Evolutionary conservation across 1,140 invertebrate species (phyloP).

Genomic region (Oreohelix idahoensis): DNA sequence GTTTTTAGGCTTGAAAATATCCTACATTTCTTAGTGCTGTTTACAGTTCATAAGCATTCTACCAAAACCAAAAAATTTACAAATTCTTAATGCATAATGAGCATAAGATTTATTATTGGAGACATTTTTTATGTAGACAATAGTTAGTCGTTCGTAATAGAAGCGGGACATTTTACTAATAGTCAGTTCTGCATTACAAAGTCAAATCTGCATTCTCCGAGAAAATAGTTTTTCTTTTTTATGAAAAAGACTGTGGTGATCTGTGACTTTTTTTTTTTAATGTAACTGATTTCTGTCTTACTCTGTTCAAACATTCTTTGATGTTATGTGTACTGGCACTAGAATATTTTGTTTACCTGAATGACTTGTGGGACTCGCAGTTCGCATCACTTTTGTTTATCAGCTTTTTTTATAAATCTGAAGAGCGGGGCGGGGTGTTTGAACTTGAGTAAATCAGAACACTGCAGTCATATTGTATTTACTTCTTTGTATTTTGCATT

Average conservation of each 20-base stretch:
- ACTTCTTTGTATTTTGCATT: background rate
- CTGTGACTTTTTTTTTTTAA: too few species aligned
- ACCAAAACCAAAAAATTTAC: background rate
- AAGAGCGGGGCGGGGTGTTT: background rate
- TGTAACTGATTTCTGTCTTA: background rate
- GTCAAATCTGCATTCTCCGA: too few species aligned
- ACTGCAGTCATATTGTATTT: background rate
- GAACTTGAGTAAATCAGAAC: background rate
- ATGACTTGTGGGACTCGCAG: background rate
- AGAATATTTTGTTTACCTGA: background rate
- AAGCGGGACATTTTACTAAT: too few species aligned
- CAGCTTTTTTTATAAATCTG: background rate
- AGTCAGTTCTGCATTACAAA: too few species aligned
- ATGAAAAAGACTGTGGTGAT: too few species aligned
- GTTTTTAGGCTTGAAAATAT: too few species aligned
- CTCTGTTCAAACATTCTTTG: background rate
- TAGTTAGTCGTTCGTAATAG: too few species aligned
- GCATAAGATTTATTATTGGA: background rate
- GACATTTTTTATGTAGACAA: too few species aligned
- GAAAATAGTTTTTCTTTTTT: too few species aligned
- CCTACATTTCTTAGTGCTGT: too few species aligned
- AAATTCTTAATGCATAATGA: background rate
- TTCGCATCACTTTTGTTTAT: background rate
- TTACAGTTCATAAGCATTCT: too few species aligned
- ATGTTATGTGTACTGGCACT: background rate